Conservation (phyloP, 2,113 vertebrate genomes). For the Leptosomus discolor region DNA sequence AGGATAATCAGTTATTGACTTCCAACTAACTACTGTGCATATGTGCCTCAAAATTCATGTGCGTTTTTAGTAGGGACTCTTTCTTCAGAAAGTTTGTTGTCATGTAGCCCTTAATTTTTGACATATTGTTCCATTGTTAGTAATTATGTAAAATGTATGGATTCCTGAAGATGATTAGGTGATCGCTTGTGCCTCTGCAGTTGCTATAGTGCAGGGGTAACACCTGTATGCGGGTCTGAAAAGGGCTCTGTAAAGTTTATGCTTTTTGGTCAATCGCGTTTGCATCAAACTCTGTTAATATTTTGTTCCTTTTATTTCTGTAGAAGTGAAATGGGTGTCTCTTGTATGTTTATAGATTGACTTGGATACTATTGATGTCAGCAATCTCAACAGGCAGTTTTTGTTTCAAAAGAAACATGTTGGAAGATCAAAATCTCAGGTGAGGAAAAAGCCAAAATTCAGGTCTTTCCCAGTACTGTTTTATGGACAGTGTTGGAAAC, state of each 20-base stretch:
- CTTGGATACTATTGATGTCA: constrained; percentile 98
- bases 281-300: not conserved
- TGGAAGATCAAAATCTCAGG: constrained; percentile 97
- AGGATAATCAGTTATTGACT: not conserved
- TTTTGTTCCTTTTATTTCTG: not conserved
- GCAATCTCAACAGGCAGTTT: constrained; percentile 98
- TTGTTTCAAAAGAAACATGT: constrained; percentile 99
- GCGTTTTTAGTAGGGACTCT: not conserved
- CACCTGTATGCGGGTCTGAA: not conserved
- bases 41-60: rapidly evolving
- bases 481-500: not conserved
- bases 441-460: constrained; percentile 42
- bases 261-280: rapidly evolving
- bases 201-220: not conserved
- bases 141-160: not conserved
- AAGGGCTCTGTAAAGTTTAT: not conserved
- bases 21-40: not conserved
- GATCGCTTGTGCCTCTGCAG: not conserved
- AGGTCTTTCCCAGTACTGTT: not conserved
- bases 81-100: not conserved
- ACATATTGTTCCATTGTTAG: not conserved
- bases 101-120: not conserved
- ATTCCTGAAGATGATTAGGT: not conserved
- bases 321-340: not conserved
- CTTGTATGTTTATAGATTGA: constrained; percentile 85